Percentiles rank a stretch among this genome's conserved stretches.
Evolutionary conservation across 2,113 vertebrate species (phyloP).

Genomic region (Apodemus speciosus): DNA sequence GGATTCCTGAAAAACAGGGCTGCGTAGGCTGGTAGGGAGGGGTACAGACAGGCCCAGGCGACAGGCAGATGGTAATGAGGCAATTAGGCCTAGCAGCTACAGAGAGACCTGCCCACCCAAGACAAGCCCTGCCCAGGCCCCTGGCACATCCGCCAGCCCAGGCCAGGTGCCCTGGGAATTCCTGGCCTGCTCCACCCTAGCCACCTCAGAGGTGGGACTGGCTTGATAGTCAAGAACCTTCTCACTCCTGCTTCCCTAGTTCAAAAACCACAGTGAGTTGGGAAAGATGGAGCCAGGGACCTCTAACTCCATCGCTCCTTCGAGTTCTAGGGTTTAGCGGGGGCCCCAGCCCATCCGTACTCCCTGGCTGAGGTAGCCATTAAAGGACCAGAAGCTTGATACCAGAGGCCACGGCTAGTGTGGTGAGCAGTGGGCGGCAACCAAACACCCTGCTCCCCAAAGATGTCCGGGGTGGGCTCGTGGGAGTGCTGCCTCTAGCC

Average conservation of each 20-base stretch:
- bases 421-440: neutral
- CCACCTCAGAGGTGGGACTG: neutral
- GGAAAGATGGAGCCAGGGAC: neutral
- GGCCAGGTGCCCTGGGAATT: constrained; percentile 58
- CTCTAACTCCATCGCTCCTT: neutral
- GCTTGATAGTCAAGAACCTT: neutral
- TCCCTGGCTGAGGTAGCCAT: neutral
- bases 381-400: neutral
- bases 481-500: neutral
- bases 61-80: constrained; percentile 62
- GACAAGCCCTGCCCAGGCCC: constrained; percentile 52
- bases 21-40: constrained; percentile 38
- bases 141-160: constrained; percentile 54
- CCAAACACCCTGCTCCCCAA: neutral
- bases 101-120: constrained; percentile 46
- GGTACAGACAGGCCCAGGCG: constrained; percentile 62
- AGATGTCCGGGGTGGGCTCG: neutral
- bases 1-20: constrained; percentile 74
- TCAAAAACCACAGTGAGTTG: neutral
- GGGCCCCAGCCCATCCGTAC: neutral
- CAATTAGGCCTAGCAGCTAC: constrained; percentile 65
- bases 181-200: neutral
- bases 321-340: fast-evolving
- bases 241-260: neutral
- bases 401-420: neutral